Base-by-base conservation (phyloP, 2,888 invertebrate species). In the Leucoma salicis region DNA sequence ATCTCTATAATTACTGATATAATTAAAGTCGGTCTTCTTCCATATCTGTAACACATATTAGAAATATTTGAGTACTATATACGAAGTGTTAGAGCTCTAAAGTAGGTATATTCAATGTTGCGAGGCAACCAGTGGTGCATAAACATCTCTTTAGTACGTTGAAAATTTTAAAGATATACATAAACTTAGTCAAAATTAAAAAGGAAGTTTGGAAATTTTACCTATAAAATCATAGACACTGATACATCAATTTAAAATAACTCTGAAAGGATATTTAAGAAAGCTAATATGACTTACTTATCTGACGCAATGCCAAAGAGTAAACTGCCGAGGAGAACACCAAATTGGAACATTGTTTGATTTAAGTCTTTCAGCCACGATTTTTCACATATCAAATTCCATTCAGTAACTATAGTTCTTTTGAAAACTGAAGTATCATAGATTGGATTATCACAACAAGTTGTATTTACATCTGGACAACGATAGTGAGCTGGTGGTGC, bases 281-380 rank as follows among this genome's bases (percentile, higher is more conserved):
- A 16, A 16, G 16, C 16, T 16, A 6, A 16, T 16, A 16, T 4
- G 3, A 16, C 5, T 86, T 82, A 94, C 94, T 92, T 93, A 79
- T 95, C 95, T 1, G 95, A 92, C 33, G 93, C 82, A 74, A 92
- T 92, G 63, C 95, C 95, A 73, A 95, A 95, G 6, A 92, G 42
- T 35, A 95, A 87, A 66, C 94, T 94, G 21, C 95, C 95, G 21
- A 93, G 62, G 57, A 95, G 82, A 31, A 94, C 92, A 16, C 95
- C 95, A 42, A 93, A 73, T 93, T 95, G 95, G 40, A 94, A 93
- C 39, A 94, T 74, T 7, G 93, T 93, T 77, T 95, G 95, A 0
- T 92, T 92, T 14, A 94, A 76, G 65, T 92, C 92, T 1, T 91
- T 89, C 53, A 94, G 74, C 69, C 92, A 91, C 14, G 84, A 79